These are phyloP conservation scores for Leptonema lineaticorne DNA, from an alignment of 1,140 invertebrate genomes.

Conservation along the genomic window DNA sequence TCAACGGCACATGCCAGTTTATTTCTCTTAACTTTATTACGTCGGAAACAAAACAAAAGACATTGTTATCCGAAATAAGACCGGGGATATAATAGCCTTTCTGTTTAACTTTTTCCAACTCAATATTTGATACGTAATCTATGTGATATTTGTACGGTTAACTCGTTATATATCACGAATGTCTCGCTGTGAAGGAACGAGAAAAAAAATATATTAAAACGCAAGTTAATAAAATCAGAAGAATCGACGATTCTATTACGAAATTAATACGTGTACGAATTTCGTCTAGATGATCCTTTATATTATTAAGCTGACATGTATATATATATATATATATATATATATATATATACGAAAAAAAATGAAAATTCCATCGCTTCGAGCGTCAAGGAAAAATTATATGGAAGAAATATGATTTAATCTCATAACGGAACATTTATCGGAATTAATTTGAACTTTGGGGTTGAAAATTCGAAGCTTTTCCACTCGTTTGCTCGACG, in stretches of 20 bases:
- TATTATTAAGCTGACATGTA: no score
- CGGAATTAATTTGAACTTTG: constrained; percentile 9
- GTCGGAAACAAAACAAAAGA: constrained; percentile 19
- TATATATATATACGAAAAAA: no score
- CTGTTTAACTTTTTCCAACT: constrained; percentile 10
- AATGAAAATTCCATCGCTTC: no score
- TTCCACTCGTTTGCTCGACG: background rate
- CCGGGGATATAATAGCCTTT: constrained; percentile 19
- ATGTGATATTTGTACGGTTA: background rate
- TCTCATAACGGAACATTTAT: constrained; percentile 1
- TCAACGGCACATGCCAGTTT: constrained; percentile 25
- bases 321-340: no score
- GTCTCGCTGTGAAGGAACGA: background rate
- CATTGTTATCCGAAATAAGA: constrained; percentile 27
- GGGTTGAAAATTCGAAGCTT: background rate
- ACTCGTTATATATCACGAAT: background rate
- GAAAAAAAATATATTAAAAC: background rate
- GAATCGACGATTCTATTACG: no score
- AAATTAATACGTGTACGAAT: no score
- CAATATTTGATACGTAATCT: constrained; percentile 2
- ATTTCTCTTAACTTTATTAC: constrained; percentile 33
- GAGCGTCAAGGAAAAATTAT: no score
- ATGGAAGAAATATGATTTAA: constrained; percentile 2
- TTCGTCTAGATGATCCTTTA: no score
- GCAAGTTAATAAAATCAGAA: background rate